Base-by-base conservation (phyloP, 2,797 vertebrate species). In the Sylvia borin region DNA sequence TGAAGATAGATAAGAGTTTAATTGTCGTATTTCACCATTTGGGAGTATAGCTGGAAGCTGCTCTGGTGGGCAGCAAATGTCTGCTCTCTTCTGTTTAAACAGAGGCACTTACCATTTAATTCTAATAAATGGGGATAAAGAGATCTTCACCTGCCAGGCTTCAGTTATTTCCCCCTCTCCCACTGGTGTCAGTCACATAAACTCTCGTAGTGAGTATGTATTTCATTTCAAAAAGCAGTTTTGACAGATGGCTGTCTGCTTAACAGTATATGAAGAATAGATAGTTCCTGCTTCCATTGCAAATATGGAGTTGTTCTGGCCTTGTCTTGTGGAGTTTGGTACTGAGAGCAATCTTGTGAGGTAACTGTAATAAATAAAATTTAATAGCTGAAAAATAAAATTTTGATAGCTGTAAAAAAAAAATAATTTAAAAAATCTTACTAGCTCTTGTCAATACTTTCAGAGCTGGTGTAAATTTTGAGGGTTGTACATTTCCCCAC, bases 21-120 rank as follows among this genome's bases (percentile, higher is more conserved):
- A 65, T 95, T 91, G 75, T 48, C 42, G 2, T 86, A 55, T 64
- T 78, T 88, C 61, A 74, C 11, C 20, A 34, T 93, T 94, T 91
- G 48, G 80, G 92, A 20, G 8, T 75, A 25, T 73, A 86, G 54
- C 81, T 96, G 57, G 58, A 92, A 94, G 79, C 66, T 19, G 13
- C 24, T 91, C 32, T 67, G 18, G 31, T 89, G 60, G 61, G 70
- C 65, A 86, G 91, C 60, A 95, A 90, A 48, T 53, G 13, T 50
- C 85, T 75, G 21, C 11, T 84, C 12, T 92, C 40, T 73, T 73
- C 43, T 78, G 24, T 81, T 93, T 5, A 9, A 93, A 86, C 43
- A 93, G 73, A 81, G 81, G 40, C 71, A 90, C 84, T 87, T 94
- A 48, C 24, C 85, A 16, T 76, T 65, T 65, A 84, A 81, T 89